Evolutionary conservation across 1,140 invertebrate species (phyloP).

Genomic region (Physella acuta): DNA sequence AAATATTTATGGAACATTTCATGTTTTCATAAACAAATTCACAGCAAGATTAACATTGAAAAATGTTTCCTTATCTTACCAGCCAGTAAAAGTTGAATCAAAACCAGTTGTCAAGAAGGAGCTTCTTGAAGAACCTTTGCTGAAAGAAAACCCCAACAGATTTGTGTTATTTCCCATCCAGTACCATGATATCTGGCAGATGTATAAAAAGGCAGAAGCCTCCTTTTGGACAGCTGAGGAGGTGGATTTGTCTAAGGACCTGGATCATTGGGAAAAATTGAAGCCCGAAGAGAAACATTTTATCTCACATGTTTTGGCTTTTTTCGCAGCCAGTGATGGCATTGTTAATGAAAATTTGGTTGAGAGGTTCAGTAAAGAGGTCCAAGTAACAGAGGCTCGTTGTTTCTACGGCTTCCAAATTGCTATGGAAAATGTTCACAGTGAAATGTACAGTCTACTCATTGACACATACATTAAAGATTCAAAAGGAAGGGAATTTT

Average conservation of each 20-base stretch:
- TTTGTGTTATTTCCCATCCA: constrained; percentile 97
- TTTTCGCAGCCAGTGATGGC: constrained; percentile 99
- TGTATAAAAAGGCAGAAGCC: constrained; percentile 99
- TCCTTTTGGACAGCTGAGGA: constrained; percentile 99
- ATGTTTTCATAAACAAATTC: too few relatives aligned
- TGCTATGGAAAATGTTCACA: constrained; percentile 99
- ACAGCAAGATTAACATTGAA: too few relatives aligned
- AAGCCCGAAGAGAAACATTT: constrained; percentile 89
- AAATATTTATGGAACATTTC: too few relatives aligned
- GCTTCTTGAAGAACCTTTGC: constrained; percentile 75
- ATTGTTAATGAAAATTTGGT: constrained; percentile 99
- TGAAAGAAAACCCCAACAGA: constrained; percentile 85
- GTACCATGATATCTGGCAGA: constrained; percentile 92
- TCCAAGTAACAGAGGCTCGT: constrained; percentile 93
- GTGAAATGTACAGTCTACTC: constrained; percentile 98
- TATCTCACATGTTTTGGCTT: constrained; percentile 95
- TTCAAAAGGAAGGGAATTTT: constrained; percentile 72
- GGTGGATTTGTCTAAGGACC: constrained; percentile 72
- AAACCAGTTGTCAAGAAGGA: too few relatives aligned
- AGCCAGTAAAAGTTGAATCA: too few relatives aligned
- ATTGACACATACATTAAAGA: constrained; percentile 97
- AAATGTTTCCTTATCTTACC: too few relatives aligned
- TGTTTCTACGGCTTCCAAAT: constrained; percentile 99
- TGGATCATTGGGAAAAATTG: constrained; percentile 81
- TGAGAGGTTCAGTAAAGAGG: constrained; percentile 95